These are phyloP conservation scores for Anagyrus pseudococci DNA, from an alignment of 2,888 invertebrate species.

Conservation along the genomic window DNA sequence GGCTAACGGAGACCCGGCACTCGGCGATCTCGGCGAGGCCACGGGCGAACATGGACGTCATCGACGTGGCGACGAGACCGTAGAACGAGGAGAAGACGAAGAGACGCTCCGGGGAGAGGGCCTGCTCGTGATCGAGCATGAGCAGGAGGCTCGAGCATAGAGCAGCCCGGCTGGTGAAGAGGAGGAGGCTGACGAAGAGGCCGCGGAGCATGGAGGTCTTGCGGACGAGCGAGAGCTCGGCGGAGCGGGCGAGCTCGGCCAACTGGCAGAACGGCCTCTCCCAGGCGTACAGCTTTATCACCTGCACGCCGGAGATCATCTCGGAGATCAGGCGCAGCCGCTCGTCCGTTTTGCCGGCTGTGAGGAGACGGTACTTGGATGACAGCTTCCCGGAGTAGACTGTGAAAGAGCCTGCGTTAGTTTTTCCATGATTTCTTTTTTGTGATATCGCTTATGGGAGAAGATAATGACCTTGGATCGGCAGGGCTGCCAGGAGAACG, in stretches of 20 bases:
- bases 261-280: conserved; percentile 74
- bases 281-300: conserved; percentile 83
- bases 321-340: conserved; percentile 82
- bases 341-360: conserved; percentile 72
- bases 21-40: conserved; percentile 68
- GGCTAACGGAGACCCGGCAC: conserved; percentile 62
- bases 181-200: conserved; percentile 76
- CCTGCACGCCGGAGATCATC: conserved; percentile 75
- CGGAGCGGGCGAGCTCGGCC: conserved; percentile 67
- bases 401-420: conserved; percentile 34
- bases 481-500: conserved; percentile 82
- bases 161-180: conserved; percentile 84
- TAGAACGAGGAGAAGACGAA: conserved; percentile 68
- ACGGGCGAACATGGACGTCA: conserved; percentile 67
- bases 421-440: neutral
- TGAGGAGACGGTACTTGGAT: conserved; percentile 63
- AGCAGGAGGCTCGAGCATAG: conserved; percentile 77
- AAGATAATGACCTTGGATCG: conserved; percentile 74
- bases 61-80: conserved; percentile 65
- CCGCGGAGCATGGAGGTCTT: conserved; percentile 72
- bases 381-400: conserved; percentile 59
- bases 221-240: conserved; percentile 66
- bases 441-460: conserved; percentile 5
- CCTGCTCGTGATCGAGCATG: conserved; percentile 71
- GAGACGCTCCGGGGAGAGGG: conserved; percentile 73